phyloP scores from a whole-genome alignment of 2,888 invertebrate genomes.

The Pegoplata infirma region DNA sequence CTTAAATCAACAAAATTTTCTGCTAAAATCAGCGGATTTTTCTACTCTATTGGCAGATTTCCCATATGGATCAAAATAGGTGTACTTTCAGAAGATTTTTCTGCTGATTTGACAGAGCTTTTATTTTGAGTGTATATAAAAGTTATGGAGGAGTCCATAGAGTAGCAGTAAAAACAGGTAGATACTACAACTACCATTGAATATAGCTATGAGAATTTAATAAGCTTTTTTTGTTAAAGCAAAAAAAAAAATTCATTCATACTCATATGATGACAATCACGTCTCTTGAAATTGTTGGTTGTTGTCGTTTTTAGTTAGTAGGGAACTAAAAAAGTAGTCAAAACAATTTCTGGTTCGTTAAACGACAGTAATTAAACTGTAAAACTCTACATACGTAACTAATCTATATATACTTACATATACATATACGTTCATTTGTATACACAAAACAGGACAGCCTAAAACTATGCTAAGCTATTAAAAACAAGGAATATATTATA shows the following conservation, averaged over 20 bases:
- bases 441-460: constrained; percentile 17
- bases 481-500: constrained; percentile 4
- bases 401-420: neutral
- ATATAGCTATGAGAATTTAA: constrained; percentile 48
- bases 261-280: constrained; percentile 52
- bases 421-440: neutral
- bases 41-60: too few relatives aligned
- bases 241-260: constrained; percentile 33
- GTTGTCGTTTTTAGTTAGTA: constrained; percentile 3
- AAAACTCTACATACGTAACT: constrained; percentile 63
- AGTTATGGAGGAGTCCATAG: constrained; percentile 22
- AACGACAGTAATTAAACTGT: constrained; percentile 74
- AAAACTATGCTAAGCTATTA: constrained; percentile 30
- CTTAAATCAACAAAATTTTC: too few relatives aligned
- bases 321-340: constrained; percentile 44
- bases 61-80: too few relatives aligned
- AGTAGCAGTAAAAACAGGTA: neutral
- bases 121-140: too few relatives aligned
- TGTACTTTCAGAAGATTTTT: too few relatives aligned
- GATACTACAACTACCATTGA: too few relatives aligned
- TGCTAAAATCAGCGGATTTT: too few relatives aligned
- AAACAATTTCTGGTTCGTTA: constrained; percentile 71
- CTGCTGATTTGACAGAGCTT: too few relatives aligned
- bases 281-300: constrained; percentile 51
- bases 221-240: constrained; percentile 54